Base-by-base conservation (phyloP, 2,113 vertebrate species). In the Lanius ludovicianus region DNA sequence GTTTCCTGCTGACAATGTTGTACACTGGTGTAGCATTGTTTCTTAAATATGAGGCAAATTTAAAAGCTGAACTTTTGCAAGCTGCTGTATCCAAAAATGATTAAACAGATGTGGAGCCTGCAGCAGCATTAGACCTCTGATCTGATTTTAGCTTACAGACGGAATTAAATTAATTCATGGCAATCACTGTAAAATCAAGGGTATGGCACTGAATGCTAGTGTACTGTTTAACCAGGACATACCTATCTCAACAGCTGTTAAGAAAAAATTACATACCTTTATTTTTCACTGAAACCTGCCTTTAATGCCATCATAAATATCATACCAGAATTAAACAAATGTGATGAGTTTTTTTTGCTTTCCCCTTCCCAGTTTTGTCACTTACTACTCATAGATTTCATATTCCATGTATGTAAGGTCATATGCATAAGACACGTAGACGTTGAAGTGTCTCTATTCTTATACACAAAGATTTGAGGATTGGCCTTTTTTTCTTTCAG, bases 101-200 rank as follows among this genome's bases (percentile, higher is more conserved):
- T 97, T 97, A 97, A 98, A 97, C 98, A 98, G 98, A 97, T 98
- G 97, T 98, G 96, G 94, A 94, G 96, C 97, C 97, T 95, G 90
- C 85, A 97, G 96, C 97, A 97, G 93, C 90, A 74, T 96, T 96
- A 97, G 97, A 97, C 97, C 98, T 97, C 97, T 97, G 97, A 98
- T 97, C 96, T 97, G 96, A 96, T 97, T 97, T 98, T 96, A 97
- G 96, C 95, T 98, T 98, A 97, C 95, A 97, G 96, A 96, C 96
- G 93, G 95, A 98, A 97, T 97, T 97, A 95, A 98, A 96, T 97
- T 95, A 97, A 96, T 97, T 97, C 87, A 80, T 91, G 89, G 87
- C 95, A 92, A 92, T 97, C 94, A 81, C 94, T 95, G 80, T 97
- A 97, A 98, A 97, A 94, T 97, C 94, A 96, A 96, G 95, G 90